Evolutionary conservation across 2,113 vertebrate species (phyloP).

Genomic region (Merops nubicus): DNA sequence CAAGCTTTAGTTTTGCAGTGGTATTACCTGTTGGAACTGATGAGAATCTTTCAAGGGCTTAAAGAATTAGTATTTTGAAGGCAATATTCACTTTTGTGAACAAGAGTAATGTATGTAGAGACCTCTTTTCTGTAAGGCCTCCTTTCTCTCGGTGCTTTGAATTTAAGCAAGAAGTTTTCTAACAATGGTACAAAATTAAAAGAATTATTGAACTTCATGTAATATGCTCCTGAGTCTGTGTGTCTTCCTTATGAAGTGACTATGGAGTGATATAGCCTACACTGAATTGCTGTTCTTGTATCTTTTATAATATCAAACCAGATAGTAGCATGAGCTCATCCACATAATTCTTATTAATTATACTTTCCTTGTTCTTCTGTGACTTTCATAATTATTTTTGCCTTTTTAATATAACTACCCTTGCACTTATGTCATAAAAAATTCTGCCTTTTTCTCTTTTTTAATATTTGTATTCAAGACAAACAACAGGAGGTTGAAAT

Average conservation of each 20-base stretch:
- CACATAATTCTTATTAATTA: constrained; percentile 76
- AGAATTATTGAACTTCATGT: neutral
- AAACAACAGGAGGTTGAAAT: constrained; percentile 88
- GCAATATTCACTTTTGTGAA: neutral
- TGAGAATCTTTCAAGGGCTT: neutral
- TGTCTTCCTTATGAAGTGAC: neutral
- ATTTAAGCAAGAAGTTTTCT: neutral
- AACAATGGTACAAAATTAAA: neutral
- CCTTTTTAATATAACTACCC: constrained; percentile 80
- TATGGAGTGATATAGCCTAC: neutral
- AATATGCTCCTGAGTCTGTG: neutral
- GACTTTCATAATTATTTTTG: constrained; percentile 80
- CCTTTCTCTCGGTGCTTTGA: neutral
- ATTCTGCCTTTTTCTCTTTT: constrained; percentile 81
- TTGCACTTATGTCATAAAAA: constrained; percentile 86
- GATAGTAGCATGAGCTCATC: constrained; percentile 32
- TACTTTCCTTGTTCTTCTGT: constrained; percentile 70
- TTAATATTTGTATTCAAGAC: constrained; percentile 89
- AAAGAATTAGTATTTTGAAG: neutral
- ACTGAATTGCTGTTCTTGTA: constrained; percentile 31
- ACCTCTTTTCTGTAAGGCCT: neutral
- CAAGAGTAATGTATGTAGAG: neutral
- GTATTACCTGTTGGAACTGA: neutral
- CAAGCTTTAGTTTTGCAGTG: neutral
- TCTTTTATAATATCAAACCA: constrained; percentile 63